Evolutionary conservation across 2,113 vertebrate genomes (phyloP), one percentile per base, ranked within the genome.

Genomic region (Tauraco erythrolophus): DNA sequence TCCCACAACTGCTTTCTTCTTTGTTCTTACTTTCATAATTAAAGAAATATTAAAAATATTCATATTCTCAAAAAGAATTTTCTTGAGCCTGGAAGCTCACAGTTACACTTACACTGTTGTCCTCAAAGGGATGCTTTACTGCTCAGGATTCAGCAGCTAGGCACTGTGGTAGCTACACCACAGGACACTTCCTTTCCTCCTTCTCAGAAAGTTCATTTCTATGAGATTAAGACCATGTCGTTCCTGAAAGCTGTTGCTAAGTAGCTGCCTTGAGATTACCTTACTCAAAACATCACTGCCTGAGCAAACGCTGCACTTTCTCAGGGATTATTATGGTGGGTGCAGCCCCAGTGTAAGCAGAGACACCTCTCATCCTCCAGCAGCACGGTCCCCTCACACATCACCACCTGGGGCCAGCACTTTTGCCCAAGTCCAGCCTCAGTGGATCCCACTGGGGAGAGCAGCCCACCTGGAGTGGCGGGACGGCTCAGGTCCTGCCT

Each of bases 391-490:
- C 22, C 27, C 14, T 60, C 50, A 4, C 53, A 54, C 30, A 14
- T 16, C 58, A 23, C 31, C 14, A 1, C 28, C 19, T 6, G 19
- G 16, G 35, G 7, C 7, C 0, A 0, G 2, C 14, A 14, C 25
- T 61, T 56, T 56, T 0, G 0, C 53, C 46, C 19, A 37, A 57
- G 43, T 7, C 25, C 64, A 27, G 10, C 14, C 50, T 39, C 8
- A 3, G 56, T 45, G 39, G 21, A 39, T 7, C 4, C 24, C 14
- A 0, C 24, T 8, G 14, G 35, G 25, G 10, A 46, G 2, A 78
- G 50, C 39, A 48, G 30, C 35, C 51, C 50, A 14, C 1, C 6
- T 15, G 14, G 39, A 13, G 8, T 1, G 1, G 24, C 39, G 12
- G 2, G 31, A 18, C 37, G 79, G 53, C 27, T 76, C 86, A 16